Evolutionary conservation across 1,140 invertebrate species (phyloP).

Genomic region (Adoxophyes honmai): DNA sequence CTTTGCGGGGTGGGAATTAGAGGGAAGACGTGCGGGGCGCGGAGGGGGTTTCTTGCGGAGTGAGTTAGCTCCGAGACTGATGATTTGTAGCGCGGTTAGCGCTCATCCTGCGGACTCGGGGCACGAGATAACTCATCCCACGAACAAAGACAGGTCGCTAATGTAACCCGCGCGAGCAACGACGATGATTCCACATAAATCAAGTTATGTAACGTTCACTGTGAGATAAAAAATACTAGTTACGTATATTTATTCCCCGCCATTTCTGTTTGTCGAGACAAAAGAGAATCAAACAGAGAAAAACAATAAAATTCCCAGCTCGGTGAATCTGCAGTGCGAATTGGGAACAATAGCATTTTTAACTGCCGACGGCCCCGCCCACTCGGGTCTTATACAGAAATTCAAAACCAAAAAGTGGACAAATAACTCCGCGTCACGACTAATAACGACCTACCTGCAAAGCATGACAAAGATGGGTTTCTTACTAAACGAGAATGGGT

Average conservation of each 20-base stretch:
- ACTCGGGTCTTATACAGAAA: not conserved
- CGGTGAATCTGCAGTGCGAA: not conserved
- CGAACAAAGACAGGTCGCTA: slow-evolving; percentile 44
- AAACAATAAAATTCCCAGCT: not conserved
- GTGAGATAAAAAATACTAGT: too few species aligned
- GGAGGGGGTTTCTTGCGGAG: slow-evolving; percentile 33
- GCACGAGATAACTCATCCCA: slow-evolving; percentile 39
- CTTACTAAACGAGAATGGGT: not conserved
- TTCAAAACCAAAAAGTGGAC: not conserved
- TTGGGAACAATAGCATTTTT: slow-evolving; percentile 3
- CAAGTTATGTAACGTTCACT: not conserved
- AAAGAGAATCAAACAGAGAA: not conserved
- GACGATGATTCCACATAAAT: too few species aligned
- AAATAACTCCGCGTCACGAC: not conserved
- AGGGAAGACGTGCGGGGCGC: slow-evolving; percentile 26
- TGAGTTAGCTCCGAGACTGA: slow-evolving; percentile 39
- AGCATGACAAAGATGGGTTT: slow-evolving; percentile 10
- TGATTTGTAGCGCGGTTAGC: slow-evolving; percentile 56
- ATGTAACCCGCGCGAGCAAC: slow-evolving; percentile 13
- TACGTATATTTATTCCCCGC: too few species aligned
- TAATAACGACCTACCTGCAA: slow-evolving; percentile 7
- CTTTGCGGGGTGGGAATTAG: slow-evolving; percentile 41
- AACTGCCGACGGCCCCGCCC: too few species aligned
- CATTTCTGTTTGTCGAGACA: too few species aligned
- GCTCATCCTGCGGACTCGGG: slow-evolving; percentile 47